These are phyloP conservation scores for Leptinotarsa juncta DNA, from an alignment of 2,888 invertebrate species.

Conservation along the genomic window DNA sequence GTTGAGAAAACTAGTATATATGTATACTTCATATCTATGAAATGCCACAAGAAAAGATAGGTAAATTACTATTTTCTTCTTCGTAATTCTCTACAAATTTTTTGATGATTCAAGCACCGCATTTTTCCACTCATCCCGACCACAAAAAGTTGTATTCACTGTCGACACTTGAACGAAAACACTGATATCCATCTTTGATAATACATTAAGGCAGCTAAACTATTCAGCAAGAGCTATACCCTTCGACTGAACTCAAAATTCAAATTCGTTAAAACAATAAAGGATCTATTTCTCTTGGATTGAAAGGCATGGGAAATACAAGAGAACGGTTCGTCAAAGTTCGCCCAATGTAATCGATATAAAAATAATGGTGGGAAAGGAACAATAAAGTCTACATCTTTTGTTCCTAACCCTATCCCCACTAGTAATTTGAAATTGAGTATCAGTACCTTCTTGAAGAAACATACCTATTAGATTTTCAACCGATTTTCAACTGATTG, in stretches of 20 bases:
- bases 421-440: too few relatives aligned
- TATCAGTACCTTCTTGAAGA: too few relatives aligned
- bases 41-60: too few relatives aligned
- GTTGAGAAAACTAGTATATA: too few relatives aligned
- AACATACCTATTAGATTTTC: too few relatives aligned
- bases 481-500: too few relatives aligned
- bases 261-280: background rate
- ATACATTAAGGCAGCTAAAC: background rate
- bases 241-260: background rate
- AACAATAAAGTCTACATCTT: constrained; percentile 8
- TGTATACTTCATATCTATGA: too few relatives aligned
- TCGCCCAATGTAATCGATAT: constrained; percentile 26
- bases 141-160: too few relatives aligned
- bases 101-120: too few relatives aligned
- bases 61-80: too few relatives aligned
- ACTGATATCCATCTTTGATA: background rate
- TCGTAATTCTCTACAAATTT: too few relatives aligned
- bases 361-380: constrained; percentile 28
- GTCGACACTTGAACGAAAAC: background rate
- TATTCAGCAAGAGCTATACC: background rate
- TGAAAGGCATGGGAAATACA: background rate
- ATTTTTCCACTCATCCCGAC: too few relatives aligned
- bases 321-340: background rate
- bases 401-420: background rate
- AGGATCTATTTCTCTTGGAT: background rate